These are phyloP conservation scores for Saccopteryx leptura DNA, from an alignment of 2,113 vertebrate species.

Conservation along the genomic window DNA sequence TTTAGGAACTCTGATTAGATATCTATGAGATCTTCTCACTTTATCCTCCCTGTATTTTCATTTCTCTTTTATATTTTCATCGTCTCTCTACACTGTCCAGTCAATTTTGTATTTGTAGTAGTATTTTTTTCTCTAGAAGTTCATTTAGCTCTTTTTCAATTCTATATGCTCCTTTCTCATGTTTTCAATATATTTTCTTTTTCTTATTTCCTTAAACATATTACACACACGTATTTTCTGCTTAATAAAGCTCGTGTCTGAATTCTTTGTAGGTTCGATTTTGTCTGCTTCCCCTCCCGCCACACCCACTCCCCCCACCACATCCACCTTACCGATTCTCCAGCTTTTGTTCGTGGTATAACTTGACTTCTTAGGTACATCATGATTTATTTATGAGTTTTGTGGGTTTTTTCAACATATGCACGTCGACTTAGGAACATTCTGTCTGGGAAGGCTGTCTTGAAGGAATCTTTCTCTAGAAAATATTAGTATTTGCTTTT, in stretches of 20 bases:
- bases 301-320: not conserved
- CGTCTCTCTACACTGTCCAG: not conserved
- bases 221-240: not conserved
- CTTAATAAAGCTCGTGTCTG: not conserved
- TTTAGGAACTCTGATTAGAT: not conserved
- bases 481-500: not conserved
- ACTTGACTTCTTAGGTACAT: not conserved
- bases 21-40: not conserved
- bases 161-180: not conserved
- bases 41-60: not conserved
- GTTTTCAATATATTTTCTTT: not conserved
- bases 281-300: not conserved
- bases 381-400: not conserved
- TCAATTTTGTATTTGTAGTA: not conserved
- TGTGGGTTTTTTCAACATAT: not conserved
- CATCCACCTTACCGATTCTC: not conserved
- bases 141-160: conserved; percentile 13
- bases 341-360: not conserved
- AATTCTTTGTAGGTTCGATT: conserved; percentile 6
- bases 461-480: not conserved
- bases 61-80: not conserved
- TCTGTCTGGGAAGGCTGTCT: not conserved
- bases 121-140: not conserved
- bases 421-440: not conserved
- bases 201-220: not conserved